These are phyloP conservation scores for Popillia japonica DNA, from an alignment of 1,140 invertebrate species.

Conservation along the genomic window DNA sequence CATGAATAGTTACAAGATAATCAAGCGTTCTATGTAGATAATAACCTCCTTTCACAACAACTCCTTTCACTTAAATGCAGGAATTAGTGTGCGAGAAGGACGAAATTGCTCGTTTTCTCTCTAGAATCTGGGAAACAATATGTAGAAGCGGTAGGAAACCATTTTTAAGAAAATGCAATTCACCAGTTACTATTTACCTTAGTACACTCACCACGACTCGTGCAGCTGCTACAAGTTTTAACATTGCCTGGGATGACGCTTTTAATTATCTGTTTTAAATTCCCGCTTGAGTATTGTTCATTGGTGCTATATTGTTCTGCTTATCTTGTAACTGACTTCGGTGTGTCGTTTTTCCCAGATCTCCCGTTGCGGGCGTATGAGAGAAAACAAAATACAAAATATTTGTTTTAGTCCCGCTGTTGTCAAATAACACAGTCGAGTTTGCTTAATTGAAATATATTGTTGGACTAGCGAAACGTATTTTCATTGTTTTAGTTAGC, in stretches of 20 bases:
- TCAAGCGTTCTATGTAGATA: no score
- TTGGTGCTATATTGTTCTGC: not conserved
- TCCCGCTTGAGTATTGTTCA: conserved; percentile 6
- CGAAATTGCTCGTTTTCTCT: not conserved
- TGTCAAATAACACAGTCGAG: not conserved
- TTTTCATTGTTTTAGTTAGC: not conserved
- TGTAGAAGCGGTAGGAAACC: conserved; percentile 14
- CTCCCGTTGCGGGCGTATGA: not conserved
- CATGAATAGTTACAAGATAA: no score
- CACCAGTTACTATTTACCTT: not conserved
- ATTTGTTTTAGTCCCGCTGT: not conserved
- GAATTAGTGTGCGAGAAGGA: not conserved
- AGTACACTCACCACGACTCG: not conserved
- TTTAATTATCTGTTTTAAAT: conserved; percentile 35
- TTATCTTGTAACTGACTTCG: not conserved
- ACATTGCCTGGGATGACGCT: not conserved
- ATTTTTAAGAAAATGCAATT: not conserved
- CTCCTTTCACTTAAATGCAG: not conserved
- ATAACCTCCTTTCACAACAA: not conserved
- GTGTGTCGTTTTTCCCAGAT: not conserved
- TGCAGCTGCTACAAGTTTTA: conserved; percentile 16
- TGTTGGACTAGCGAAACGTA: not conserved
- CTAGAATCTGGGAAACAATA: not conserved
- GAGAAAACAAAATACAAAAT: not conserved
- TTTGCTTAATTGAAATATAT: conserved; percentile 7